These are phyloP conservation scores for Chrysolina oricalcia DNA, from an alignment of 2,888 invertebrate genomes.

Conservation along the genomic window DNA sequence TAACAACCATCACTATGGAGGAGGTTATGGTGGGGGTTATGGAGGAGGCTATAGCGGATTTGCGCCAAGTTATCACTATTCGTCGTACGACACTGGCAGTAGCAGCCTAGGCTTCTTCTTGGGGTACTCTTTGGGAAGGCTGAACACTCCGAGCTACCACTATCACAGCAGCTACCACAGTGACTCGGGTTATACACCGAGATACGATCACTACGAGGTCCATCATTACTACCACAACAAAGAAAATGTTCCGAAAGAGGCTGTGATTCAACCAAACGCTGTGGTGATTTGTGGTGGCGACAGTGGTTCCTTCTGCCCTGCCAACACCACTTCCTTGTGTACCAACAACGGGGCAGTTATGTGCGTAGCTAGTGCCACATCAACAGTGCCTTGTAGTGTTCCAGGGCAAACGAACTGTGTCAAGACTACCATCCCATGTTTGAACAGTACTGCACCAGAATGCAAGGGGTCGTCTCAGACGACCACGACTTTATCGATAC, in stretches of 20 bases:
- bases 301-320: conserved; percentile 65
- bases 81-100: conserved; percentile 61
- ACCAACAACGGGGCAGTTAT: conserved; percentile 68
- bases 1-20: conserved; percentile 58
- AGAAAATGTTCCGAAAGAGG: conserved; percentile 61
- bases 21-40: conserved; percentile 48
- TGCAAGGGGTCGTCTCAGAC: conserved; percentile 60
- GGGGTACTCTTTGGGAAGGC: conserved; percentile 62
- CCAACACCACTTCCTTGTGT: conserved; percentile 67
- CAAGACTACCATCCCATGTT: conserved; percentile 64
- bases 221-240: conserved; percentile 69
- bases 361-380: conserved; percentile 66
- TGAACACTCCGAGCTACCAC: conserved; percentile 63
- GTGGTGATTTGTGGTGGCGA: conserved; percentile 66
- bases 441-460: conserved; percentile 63
- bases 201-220: conserved; percentile 66
- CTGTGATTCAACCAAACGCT: conserved; percentile 64
- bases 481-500: conserved; percentile 61
- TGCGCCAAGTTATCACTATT: conserved; percentile 60
- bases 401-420: conserved; percentile 64
- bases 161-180: conserved; percentile 50
- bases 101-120: conserved; percentile 64
- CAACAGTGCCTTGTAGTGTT: conserved; percentile 65
- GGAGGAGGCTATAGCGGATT: conserved; percentile 38
- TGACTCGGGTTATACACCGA: conserved; percentile 18